Base-by-base conservation (phyloP, 2,888 invertebrate genomes). In the Drosophila pseudotakahashii region DNA sequence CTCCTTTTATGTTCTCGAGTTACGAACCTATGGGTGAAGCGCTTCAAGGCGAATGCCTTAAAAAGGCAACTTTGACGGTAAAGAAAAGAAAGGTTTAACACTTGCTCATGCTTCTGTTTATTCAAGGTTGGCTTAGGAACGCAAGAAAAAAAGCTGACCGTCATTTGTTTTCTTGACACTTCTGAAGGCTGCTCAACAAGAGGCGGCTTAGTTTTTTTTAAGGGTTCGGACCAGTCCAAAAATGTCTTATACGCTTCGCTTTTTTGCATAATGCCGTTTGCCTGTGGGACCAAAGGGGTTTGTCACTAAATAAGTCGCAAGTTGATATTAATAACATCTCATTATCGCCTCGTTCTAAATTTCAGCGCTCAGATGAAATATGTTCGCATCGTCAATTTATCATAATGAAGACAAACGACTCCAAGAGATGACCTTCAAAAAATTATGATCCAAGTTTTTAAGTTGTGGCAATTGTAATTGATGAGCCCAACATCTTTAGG, bases 161-260 rank as follows among this genome's bases (percentile, higher is more conserved):
- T 88, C 84, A 84, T 84, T 84, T 84, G 88, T 88, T 84, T 84
- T 87, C 79, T 76, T 82, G 84, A 84, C 84, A 84, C 77, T 84
- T 84, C 76, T 82, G 82, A 84, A 77, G 75, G 77, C 67, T 73
- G 44, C 73, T 52, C 51, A 55, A 68, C 70, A 72, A 66, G 72
- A 73, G 70, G 52, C 72, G 67, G 78, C 75, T 81, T 81, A 74
- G 67, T 14, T 14, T 13, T 48, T 53, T 39, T 14, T 41, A 36
- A 57, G 44, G 47, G 55, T 51, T 61, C 14, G 26, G n/a, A 26
- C 9, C 32, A 32, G 16, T 53, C 47, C 26, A 41, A 34, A 34
- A 36, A 37, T 53, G 55, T 64, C 42, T 50, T 73, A 47, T 72
- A 54, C 36, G 41, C 52, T 52, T n/a, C 16, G 52, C 42, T 44